A percentile compares a stretch with the other conserved stretches of the same genome.
Evolutionary conservation across 1,140 invertebrate species (phyloP).

Genomic region (Aplysia californica): DNA sequence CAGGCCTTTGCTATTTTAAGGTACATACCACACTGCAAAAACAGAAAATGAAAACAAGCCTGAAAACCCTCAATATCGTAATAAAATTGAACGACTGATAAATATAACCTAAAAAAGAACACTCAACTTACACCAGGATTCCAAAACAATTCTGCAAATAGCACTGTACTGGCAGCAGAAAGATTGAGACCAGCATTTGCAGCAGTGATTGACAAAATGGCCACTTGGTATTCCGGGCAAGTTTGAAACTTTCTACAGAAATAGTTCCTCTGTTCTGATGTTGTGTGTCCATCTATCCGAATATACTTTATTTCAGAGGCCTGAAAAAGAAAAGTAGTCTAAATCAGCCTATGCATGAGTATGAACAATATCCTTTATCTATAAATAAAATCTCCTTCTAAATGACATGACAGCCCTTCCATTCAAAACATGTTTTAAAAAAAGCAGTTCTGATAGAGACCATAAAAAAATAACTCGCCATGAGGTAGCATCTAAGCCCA

Average conservation of each 20-base stretch:
- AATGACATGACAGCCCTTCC: no score
- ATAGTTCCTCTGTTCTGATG: constrained; percentile 52
- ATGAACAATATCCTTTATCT: constrained; percentile 48
- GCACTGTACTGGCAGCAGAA: constrained; percentile 88
- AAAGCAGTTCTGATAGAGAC: no score
- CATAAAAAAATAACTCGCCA: no score
- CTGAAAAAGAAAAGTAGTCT: constrained; percentile 14
- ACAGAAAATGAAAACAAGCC: no score
- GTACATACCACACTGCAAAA: no score
- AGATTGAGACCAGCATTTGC: constrained; percentile 86
- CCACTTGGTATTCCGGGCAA: constrained; percentile 75
- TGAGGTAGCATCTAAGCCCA: no score
- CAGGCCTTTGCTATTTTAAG: no score
- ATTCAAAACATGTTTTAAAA: no score
- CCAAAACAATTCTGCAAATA: constrained; percentile 98
- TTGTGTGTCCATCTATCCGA: constrained; percentile 62
- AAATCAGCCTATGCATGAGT: constrained; percentile 54
- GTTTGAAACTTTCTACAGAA: constrained; percentile 81
- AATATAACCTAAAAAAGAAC: no score
- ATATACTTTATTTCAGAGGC: constrained; percentile 55
- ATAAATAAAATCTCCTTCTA: constrained; percentile 62
- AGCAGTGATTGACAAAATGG: constrained; percentile 92
- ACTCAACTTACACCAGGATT: constrained; percentile 83
- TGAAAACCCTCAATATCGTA: no score
- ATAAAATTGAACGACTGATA: no score